phyloP scores from a whole-genome alignment of 2,797 vertebrate species.

The Euthynnus affinis region DNA sequence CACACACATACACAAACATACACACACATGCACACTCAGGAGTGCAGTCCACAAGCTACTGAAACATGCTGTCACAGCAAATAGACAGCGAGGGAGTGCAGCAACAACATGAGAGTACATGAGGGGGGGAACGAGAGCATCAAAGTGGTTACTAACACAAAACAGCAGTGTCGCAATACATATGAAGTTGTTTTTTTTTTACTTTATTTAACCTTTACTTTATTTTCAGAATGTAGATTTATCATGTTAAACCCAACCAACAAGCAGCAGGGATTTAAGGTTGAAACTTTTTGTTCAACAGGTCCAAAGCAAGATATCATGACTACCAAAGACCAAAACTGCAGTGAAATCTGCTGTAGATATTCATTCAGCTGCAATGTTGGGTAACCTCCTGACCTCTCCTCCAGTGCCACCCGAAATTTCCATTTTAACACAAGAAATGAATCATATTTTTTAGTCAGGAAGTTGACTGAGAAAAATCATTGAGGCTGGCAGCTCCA shows the following conservation, averaged over 20 bases:
- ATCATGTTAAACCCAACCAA: neutral
- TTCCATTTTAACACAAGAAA: no score
- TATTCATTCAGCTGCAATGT: neutral
- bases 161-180: neutral
- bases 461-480: no score
- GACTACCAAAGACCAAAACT: neutral
- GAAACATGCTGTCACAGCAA: conserved; percentile 72
- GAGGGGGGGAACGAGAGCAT: conserved; percentile 17
- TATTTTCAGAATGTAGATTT: no score
- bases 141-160: neutral
- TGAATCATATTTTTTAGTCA: no score
- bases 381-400: neutral
- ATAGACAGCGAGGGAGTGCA: conserved; percentile 48
- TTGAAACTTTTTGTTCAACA: neutral
- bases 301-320: neutral
- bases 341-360: neutral
- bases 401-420: no score
- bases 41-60: conserved; percentile 35
- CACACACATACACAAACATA: conserved; percentile 11
- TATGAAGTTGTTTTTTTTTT: neutral
- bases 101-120: conserved; percentile 27
- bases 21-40: conserved; percentile 10
- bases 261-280: neutral
- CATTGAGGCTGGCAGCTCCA: no score
- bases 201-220: neutral